Percentiles rank a stretch among this genome's conserved stretches.
phyloP scores from a whole-genome alignment of 2,888 invertebrate genomes.

The Aromia moschata region DNA sequence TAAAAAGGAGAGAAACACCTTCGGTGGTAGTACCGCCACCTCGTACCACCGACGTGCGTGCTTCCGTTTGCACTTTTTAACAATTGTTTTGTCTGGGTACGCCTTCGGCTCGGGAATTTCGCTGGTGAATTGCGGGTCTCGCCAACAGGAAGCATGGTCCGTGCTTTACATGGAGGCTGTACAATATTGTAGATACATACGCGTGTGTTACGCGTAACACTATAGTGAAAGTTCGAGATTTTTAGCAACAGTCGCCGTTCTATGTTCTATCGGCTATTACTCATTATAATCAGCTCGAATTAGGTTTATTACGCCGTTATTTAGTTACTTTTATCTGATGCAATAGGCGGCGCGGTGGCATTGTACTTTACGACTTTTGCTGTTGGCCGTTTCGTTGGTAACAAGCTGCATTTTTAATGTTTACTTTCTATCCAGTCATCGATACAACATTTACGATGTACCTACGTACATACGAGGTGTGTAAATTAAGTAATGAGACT shows the following conservation, averaged over 20 bases:
- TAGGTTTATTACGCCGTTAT: constrained; percentile 37
- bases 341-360: constrained; percentile 10
- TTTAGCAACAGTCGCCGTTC: constrained; percentile 26
- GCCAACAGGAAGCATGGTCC: constrained; percentile 48
- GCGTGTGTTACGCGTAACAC: constrained; percentile 35
- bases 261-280: constrained; percentile 29
- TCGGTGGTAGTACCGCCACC: constrained; percentile 5
- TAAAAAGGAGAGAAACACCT: constrained; percentile 11
- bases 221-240: constrained; percentile 43
- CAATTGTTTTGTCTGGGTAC: constrained; percentile 21
- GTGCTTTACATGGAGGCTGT: constrained; percentile 44
- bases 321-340: constrained; percentile 16
- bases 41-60: constrained; percentile 18
- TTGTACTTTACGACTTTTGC: constrained; percentile 2
- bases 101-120: constrained; percentile 20
- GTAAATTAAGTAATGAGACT: too few relatives aligned
- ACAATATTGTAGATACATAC: too few relatives aligned
- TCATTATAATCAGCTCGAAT: constrained; percentile 35
- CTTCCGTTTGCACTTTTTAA: constrained; percentile 23
- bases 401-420: too few relatives aligned
- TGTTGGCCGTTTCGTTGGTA: too few relatives aligned
- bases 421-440: too few relatives aligned
- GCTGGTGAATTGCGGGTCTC: constrained; percentile 39
- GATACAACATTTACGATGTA: too few relatives aligned
- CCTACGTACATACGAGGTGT: too few relatives aligned